Evolutionary conservation across 2,888 invertebrate genomes (phyloP).

Genomic region (Margaritifera margaritifera): DNA sequence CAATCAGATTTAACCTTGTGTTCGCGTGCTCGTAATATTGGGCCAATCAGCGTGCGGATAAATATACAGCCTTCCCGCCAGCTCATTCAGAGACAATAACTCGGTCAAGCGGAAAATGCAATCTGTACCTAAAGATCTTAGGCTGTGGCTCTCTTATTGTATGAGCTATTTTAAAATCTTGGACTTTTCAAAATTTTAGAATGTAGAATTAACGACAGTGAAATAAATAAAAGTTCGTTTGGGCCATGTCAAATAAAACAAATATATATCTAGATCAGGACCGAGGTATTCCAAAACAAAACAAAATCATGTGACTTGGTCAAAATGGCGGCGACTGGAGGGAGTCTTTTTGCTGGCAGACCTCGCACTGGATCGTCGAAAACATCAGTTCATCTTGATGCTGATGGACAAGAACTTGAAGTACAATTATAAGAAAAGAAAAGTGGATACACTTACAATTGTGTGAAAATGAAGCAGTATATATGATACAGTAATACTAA

Average conservation of each 20-base stretch:
- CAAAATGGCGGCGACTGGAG: conserved; percentile 61
- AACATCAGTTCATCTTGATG: conserved; percentile 53
- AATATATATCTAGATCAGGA: not conserved
- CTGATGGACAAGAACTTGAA: conserved; percentile 67
- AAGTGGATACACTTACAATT: not conserved
- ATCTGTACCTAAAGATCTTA: too few species aligned
- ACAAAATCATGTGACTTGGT: conserved; percentile 38
- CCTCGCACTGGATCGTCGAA: conserved; percentile 60
- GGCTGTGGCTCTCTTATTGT: too few species aligned
- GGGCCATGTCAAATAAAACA: not conserved
- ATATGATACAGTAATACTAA: too few species aligned
- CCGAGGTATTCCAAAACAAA: conserved; percentile 4
- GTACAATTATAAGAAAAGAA: conserved; percentile 31
- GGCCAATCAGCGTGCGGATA: conserved; percentile 31
- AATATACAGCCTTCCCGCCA: conserved; percentile 13
- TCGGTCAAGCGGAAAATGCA: too few species aligned
- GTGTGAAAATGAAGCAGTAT: not conserved
- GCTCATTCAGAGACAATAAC: too few species aligned
- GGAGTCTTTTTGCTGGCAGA: conserved; percentile 64
- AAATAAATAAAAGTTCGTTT: not conserved
- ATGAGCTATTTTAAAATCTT: too few species aligned
- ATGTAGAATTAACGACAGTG: too few species aligned
- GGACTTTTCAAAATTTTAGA: too few species aligned
- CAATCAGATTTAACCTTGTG: conserved; percentile 48
- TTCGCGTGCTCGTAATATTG: conserved; percentile 11